Percentiles rank a stretch among this genome's conserved stretches.
Conservation (phyloP, 2,888 invertebrate genomes). For the Pegoplata infirma region DNA sequence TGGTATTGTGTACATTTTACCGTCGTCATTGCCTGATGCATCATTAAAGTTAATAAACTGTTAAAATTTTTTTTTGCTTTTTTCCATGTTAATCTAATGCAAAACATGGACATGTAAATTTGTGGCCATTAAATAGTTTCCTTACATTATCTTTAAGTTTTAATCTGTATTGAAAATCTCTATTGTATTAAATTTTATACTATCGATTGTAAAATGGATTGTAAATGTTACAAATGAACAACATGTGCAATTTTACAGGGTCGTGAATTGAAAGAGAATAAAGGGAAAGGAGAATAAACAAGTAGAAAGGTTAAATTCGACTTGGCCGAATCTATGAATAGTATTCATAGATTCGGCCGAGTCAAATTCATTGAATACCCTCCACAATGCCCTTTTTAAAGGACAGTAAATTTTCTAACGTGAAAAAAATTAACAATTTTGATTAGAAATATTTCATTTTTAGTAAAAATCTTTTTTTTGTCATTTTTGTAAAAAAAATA, state of each 20-base stretch:
- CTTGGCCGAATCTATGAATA: no score
- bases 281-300: no score
- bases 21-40: not conserved
- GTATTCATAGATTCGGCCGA: no score
- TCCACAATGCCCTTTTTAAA: no score
- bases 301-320: no score
- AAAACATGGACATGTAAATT: slow-evolving; percentile 21
- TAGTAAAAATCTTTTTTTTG: no score
- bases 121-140: slow-evolving; percentile 41
- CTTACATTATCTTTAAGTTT: slow-evolving; percentile 13
- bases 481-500: no score
- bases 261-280: not conserved
- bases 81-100: not conserved
- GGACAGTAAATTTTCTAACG: no score
- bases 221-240: not conserved
- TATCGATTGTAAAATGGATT: not conserved
- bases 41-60: slow-evolving; percentile 29
- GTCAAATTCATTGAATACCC: no score
- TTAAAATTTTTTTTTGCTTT: slow-evolving; percentile 6
- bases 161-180: slow-evolving; percentile 27
- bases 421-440: no score
- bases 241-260: not conserved
- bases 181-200: not conserved
- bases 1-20: slow-evolving; percentile 3
- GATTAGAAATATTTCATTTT: no score